Base-by-base conservation (phyloP, 1,140 invertebrate genomes). In the Drosophila varians region DNA sequence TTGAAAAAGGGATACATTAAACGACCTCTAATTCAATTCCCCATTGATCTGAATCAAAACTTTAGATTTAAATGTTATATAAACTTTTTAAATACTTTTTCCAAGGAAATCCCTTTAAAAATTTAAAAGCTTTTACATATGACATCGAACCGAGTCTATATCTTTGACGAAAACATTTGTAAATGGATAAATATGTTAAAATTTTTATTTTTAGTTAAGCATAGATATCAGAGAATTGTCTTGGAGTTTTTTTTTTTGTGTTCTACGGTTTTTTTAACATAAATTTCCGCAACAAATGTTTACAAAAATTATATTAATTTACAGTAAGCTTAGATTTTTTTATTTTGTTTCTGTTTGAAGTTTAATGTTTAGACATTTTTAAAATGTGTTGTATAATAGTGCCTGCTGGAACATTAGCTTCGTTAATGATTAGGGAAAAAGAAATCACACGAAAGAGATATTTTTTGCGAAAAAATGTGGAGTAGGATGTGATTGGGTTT, bases 291-390 rank as follows among this genome's bases (percentile, higher is more conserved):
- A 56, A 60, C 46, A 69, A 78, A 84, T 72, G 79, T 72, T 75
- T 84, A 86, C 79, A 84, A 84, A 56, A 62, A n/a, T 79, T 84
- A 75, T 79, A 84, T 72, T 72, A 56, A 84, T 84, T 84, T 64
- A 72, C 52, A 84, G 71, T 52, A 64, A 51, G 57, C 36, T 51
- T 49, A 31, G 52, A 12, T 47, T 48, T 16, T 18, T 40, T 18
- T 3, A 9, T 80, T 31, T 68, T 19, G 26, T 43, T 47, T 18
- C 36, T 16, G 9, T 12, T 14, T 12, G 36, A 11, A 3, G 7
- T 62, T 45, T 64, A 31, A 38, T 42, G 18, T 77, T 76, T 72
- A 86, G 70, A 75, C 80, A 83, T 83, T 83, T 83, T 83, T 79
- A 9, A 83, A 83, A 83, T 84, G 80, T 78, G 57, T 66, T 16